These are phyloP conservation scores for Hydrotaea diabolus DNA, from an alignment of 2,888 invertebrate species.

Conservation along the genomic window DNA sequence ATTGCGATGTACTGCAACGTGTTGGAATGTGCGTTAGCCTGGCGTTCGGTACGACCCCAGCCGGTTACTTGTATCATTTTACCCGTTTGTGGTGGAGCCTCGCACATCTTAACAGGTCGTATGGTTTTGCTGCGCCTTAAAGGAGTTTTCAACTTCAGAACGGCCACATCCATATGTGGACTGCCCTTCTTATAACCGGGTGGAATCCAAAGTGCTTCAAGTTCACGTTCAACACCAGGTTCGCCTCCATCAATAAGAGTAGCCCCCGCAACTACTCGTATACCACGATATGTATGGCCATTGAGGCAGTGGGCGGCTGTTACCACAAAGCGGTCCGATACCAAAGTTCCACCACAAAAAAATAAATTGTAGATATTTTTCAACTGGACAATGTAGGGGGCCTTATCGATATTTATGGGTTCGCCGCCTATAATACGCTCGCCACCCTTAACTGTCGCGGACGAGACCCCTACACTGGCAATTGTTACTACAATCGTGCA, in stretches of 20 bases:
- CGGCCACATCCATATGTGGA: constrained; percentile 8
- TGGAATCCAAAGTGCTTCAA: neutral
- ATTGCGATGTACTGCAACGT: neutral
- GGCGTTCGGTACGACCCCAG: neutral
- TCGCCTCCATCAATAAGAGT: neutral
- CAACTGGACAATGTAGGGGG: neutral
- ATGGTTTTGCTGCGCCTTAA: neutral
- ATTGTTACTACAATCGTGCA: neutral
- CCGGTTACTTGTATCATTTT: neutral
- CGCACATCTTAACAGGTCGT: neutral
- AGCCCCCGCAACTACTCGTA: neutral
- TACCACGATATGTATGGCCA: neutral
- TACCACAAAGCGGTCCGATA: neutral
- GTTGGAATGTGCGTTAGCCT: neutral
- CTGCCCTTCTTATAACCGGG: neutral
- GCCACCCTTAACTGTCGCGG: neutral
- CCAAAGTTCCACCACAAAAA: neutral
- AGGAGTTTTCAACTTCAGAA: neutral
- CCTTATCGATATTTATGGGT: neutral
- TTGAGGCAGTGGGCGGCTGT: constrained; percentile 3
- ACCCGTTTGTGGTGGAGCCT: neutral
- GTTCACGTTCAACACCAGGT: neutral
- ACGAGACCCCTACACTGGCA: neutral
- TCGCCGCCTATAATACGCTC: neutral
- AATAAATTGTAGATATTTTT: neutral